phyloP scores from a whole-genome alignment of 2,113 vertebrate genomes.

The Condylura cristata region DNA sequence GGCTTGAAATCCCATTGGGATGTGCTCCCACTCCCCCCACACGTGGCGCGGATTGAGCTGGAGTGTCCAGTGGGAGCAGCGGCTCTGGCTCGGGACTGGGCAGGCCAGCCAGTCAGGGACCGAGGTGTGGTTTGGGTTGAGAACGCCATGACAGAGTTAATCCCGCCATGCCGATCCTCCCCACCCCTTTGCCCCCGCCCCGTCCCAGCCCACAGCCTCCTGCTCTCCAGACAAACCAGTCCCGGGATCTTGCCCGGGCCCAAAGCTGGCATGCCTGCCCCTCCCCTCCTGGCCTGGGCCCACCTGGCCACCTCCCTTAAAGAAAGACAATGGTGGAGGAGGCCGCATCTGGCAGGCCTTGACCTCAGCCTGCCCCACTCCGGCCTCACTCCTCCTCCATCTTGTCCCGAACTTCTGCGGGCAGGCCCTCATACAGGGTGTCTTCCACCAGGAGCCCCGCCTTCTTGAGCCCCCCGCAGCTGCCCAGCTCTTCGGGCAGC shows the following conservation, averaged over 20 bases:
- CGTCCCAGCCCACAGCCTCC: not conserved
- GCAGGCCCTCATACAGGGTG: constrained; percentile 86
- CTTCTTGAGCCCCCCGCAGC: constrained; percentile 85
- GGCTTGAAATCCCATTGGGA: constrained; percentile 28
- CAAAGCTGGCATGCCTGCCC: not conserved
- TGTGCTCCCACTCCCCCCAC: not conserved
- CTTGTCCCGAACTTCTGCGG: constrained; percentile 83
- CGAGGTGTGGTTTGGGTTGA: constrained; percentile 49
- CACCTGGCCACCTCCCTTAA: not conserved
- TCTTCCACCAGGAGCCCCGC: constrained; percentile 88
- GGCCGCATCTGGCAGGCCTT: not conserved
- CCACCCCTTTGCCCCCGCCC: not conserved
- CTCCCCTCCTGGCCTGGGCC: not conserved
- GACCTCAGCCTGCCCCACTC: not conserved
- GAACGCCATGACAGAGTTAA: constrained; percentile 38
- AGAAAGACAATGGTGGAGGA: not conserved
- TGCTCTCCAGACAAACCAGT: constrained; percentile 52
- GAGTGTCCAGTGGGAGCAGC: not conserved
- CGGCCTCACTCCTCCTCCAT: constrained; percentile 78
- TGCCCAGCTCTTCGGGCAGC: constrained; percentile 87
- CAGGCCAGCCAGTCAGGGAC: not conserved
- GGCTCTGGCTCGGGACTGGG: not conserved
- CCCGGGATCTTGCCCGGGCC: constrained; percentile 4
- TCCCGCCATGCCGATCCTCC: constrained; percentile 17
- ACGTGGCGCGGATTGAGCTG: not conserved